Conservation (phyloP, 1,140 invertebrate genomes). For the Drosophila teissieri region DNA sequence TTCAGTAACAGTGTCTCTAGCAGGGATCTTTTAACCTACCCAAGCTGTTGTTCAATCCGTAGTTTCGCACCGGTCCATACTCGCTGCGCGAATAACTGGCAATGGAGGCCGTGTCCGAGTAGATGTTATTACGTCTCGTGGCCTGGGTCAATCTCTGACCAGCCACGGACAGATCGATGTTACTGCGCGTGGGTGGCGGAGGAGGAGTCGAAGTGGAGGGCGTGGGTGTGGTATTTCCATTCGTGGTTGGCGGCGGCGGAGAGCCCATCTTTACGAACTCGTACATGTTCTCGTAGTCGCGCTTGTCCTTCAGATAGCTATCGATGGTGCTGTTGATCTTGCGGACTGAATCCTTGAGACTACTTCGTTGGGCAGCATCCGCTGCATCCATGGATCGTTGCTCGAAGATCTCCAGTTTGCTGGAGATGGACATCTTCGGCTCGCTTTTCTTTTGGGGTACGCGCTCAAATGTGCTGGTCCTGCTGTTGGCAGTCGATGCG, state of each 20-base stretch:
- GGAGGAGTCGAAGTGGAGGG: conserved; percentile 55
- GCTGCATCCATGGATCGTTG: conserved; percentile 51
- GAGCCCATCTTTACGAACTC: conserved; percentile 77
- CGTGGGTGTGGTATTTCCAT: conserved; percentile 33
- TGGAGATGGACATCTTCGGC: conserved; percentile 72
- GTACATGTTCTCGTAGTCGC: conserved; percentile 83
- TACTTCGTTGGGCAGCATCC: conserved; percentile 66
- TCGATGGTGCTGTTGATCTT: conserved; percentile 84
- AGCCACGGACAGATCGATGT: conserved; percentile 62
- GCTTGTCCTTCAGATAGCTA: conserved; percentile 83
- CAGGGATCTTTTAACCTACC: conserved; percentile 40
- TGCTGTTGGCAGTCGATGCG: conserved; percentile 47
- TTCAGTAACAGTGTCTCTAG: background rate
- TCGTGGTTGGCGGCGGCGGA: conserved; percentile 18
- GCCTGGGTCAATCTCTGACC: conserved; percentile 60
- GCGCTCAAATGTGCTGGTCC: conserved; percentile 75
- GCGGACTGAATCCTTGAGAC: conserved; percentile 82
- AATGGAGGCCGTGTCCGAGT: conserved; percentile 82
- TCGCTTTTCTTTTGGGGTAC: conserved; percentile 67
- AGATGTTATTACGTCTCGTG: conserved; percentile 56
- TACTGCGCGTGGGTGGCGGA: conserved; percentile 65
- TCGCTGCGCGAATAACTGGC: conserved; percentile 83
- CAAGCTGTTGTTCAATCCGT: conserved; percentile 78
- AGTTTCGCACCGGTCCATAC: conserved; percentile 74
- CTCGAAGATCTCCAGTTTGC: conserved; percentile 82